Evolutionary conservation across 2,888 invertebrate genomes (phyloP).

Genomic region (Piscicola geometra): DNA sequence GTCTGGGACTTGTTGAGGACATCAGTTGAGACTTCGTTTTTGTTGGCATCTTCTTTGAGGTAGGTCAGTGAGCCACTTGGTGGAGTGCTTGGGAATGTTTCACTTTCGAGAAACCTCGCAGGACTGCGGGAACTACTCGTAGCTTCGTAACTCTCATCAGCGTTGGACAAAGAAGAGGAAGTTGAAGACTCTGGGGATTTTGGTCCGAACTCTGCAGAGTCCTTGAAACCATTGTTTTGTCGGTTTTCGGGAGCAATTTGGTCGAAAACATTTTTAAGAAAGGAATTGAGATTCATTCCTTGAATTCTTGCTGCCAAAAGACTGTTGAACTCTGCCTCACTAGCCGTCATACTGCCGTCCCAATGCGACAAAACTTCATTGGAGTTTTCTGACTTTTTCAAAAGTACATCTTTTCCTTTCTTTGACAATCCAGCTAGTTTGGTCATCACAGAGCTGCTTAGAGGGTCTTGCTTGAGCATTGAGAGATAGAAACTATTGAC

Average conservation of each 20-base stretch:
- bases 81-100: neutral
- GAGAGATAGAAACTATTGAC: constrained; percentile 23
- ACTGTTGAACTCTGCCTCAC: constrained; percentile 25
- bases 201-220: neutral
- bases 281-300: constrained; percentile 30
- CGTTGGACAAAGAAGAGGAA: constrained; percentile 12
- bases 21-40: too few species aligned
- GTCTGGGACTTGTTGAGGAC: too few species aligned
- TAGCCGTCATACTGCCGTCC: constrained; percentile 34
- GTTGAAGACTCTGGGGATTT: constrained; percentile 4
- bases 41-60: too few species aligned
- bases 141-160: neutral
- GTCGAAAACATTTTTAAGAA: constrained; percentile 22
- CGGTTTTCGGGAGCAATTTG: constrained; percentile 15
- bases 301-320: constrained; percentile 29
- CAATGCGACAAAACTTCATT: constrained; percentile 24
- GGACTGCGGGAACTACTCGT: neutral
- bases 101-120: neutral
- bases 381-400: neutral
- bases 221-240: neutral
- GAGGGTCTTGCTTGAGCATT: constrained; percentile 21
- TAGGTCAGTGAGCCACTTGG: too few species aligned
- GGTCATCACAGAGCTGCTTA: constrained; percentile 8
- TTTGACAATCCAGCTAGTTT: constrained; percentile 11
- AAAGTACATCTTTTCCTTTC: constrained; percentile 6